Evolutionary conservation across 2,888 invertebrate species (phyloP), one percentile per base, ranked within the genome.

Genomic region (Parnassius glacialis): DNA sequence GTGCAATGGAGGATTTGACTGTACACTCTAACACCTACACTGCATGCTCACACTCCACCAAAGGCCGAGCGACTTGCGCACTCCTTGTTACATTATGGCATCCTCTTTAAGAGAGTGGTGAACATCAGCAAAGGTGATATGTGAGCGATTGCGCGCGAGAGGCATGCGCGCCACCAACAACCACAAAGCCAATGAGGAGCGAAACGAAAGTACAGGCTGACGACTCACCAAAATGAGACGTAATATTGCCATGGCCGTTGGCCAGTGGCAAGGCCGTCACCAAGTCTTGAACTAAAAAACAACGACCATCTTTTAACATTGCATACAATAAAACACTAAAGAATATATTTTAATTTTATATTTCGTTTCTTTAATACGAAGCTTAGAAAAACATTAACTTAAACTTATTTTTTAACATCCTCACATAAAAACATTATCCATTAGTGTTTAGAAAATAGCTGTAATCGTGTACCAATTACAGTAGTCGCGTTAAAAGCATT

Each of bases 281-380:
- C 92, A 92, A 84, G 85, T 92, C 92, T 90, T 92, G 90, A 91
- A 90, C 92, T 90, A 91, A 90, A 92, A 92, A 92, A 90, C 83
- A 90, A 91, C 85, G 84, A 86, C 90, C 85, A 78, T 83, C 83
- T 80, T 90, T 91, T 87, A 90, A 88, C 90, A 91, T 89, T 81
- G 80, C 83, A 86, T 84, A 80, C 74, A 83, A 76, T 80, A 78
- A 71, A 70, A 68, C 69, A 71, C 69, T 62, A 72, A 65, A 70
- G 70, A 60, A 67, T 43, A 62, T 65, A 61, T 60, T 64, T 66
- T 67, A 65, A 61, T 67, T 64, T 57, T 64, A 64, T 67, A 62
- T 61, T 11, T 13, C 47, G 13, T 47, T 47, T 47, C 16, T 25
- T 65, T 67, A 64, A 67, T 62, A 66, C 53, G 54, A 56, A 61